Conservation (phyloP, 2,797 vertebrate genomes). For the Schizothorax lantsangensis region DNA sequence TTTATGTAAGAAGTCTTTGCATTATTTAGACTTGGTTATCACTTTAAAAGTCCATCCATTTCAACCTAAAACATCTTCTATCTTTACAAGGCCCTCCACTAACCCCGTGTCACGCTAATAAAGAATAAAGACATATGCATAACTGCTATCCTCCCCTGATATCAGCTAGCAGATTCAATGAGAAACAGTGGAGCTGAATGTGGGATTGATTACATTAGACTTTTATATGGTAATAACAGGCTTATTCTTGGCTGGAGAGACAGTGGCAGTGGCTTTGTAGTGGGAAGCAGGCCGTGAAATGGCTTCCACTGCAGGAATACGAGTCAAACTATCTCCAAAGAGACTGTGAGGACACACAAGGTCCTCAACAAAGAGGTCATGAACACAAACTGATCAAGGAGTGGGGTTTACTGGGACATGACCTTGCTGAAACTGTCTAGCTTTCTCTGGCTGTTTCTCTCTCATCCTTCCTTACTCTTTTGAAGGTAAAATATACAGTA, state of each 20-base stretch:
- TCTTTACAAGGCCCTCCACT: conserved; percentile 26
- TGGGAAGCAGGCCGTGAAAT: conserved; percentile 44
- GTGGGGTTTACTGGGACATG: not conserved
- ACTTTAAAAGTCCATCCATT: conserved; percentile 7
- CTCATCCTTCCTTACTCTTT: not conserved
- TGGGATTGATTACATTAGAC: conserved; percentile 51
- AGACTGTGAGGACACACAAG: conserved; percentile 3
- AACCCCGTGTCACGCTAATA: conserved; percentile 6
- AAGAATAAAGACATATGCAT: conserved; percentile 18
- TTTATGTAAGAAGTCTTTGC: conserved; percentile 29
- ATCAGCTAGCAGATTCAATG: conserved; percentile 44
- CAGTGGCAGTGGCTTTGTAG: conserved; percentile 52
- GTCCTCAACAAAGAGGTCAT: conserved; percentile 32
- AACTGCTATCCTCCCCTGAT: conserved; percentile 26
- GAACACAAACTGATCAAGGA: conserved; percentile 7
- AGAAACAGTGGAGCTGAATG: conserved; percentile 29
- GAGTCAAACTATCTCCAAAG: conserved; percentile 21
- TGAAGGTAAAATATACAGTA: not conserved
- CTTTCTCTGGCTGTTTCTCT: not conserved
- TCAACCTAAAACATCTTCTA: conserved; percentile 31
- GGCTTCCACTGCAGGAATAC: conserved; percentile 34
- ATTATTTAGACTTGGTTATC: conserved; percentile 23
- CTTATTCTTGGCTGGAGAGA: conserved; percentile 55
- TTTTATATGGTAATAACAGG: conserved; percentile 55
- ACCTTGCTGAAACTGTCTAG: not conserved